Conservation (phyloP, 2,113 vertebrate genomes). For the Cepphus grylle region DNA sequence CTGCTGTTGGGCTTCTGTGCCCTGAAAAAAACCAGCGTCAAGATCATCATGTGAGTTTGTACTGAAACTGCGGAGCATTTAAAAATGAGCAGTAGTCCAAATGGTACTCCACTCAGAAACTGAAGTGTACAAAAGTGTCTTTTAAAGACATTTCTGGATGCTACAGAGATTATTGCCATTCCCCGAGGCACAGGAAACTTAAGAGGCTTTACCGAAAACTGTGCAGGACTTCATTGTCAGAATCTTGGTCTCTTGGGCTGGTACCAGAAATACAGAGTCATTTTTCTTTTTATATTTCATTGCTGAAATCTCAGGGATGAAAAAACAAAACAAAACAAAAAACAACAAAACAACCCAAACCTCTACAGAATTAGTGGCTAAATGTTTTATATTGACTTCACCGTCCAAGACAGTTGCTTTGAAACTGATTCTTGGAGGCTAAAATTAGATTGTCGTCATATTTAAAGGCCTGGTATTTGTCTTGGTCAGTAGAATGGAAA, state of each 20-base stretch:
- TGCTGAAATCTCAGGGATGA: not conserved
- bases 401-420: not conserved
- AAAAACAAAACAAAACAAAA: not conserved
- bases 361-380: not conserved
- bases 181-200: not conserved
- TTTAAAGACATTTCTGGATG: not conserved
- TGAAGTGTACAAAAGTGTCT: not conserved
- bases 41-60: not conserved
- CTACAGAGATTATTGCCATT: not conserved
- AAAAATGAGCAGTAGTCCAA: not conserved
- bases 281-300: not conserved
- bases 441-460: not conserved
- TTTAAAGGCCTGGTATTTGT: not conserved
- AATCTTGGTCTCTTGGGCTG: not conserved
- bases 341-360: not conserved
- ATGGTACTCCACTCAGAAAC: not conserved
- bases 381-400: not conserved
- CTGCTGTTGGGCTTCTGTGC: not conserved
- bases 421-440: not conserved
- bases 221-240: not conserved
- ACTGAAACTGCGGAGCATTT: not conserved
- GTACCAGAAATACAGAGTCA: not conserved
- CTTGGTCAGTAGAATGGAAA: not conserved
- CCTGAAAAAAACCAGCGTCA: not conserved
- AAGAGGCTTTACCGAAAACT: not conserved